A percentile compares a stretch with the other conserved stretches of the same genome.
These are phyloP conservation scores for Porites lutea DNA, from an alignment of 64 coral and sea anemone genomes.

Conservation along the genomic window DNA sequence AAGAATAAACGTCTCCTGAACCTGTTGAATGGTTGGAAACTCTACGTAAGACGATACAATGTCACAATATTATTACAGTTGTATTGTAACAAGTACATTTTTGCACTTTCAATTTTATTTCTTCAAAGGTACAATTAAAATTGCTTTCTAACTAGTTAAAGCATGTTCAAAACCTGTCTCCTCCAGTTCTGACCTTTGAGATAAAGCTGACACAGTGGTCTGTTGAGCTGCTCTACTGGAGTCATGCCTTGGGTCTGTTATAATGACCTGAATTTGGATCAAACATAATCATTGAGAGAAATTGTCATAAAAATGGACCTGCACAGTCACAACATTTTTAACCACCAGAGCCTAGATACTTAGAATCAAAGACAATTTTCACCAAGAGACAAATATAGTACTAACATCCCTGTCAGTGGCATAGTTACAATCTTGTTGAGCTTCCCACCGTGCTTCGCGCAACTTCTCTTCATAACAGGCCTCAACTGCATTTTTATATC, in stretches of 20 bases:
- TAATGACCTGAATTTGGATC: slow-evolving; percentile 22
- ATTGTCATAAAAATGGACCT: not conserved
- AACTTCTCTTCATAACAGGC: slow-evolving; percentile 19
- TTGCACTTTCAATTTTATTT: no score
- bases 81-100: not conserved
- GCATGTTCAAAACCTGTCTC: no score
- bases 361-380: not conserved
- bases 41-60: not conserved
- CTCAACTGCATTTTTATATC: slow-evolving; percentile 17
- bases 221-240: slow-evolving; percentile 40
- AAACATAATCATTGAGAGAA: not conserved
- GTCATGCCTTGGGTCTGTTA: slow-evolving; percentile 50
- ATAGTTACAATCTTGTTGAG: slow-evolving; percentile 35
- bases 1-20: not conserved
- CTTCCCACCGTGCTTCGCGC: slow-evolving; percentile 7
- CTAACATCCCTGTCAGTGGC: slow-evolving; percentile 10
- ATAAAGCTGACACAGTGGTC: slow-evolving; percentile 42
- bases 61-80: not conserved
- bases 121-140: not conserved
- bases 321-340: not conserved
- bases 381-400: not conserved
- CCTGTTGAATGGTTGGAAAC: no score
- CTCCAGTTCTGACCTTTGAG: slow-evolving; percentile 14
- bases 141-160: no score
- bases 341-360: not conserved